Conservation (phyloP, 2,888 invertebrate species). For the Patella pellucida region DNA sequence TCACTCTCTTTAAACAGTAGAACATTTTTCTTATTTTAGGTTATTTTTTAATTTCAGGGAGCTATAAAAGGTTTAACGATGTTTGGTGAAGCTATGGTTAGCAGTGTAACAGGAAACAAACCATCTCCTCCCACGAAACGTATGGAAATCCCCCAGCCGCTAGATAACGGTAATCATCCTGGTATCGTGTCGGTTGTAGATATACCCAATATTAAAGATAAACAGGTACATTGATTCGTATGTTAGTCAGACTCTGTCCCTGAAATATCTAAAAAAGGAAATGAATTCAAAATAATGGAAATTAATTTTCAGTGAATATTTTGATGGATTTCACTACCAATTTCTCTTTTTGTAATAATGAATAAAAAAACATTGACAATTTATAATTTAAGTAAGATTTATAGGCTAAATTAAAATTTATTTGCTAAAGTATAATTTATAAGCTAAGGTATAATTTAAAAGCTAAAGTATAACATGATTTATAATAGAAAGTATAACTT, state of each 20-base stretch:
- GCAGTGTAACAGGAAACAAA: conserved; percentile 82
- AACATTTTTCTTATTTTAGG: too few relatives aligned
- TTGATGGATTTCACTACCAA: neutral
- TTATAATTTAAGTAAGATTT: too few relatives aligned
- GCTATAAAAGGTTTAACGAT: conserved; percentile 87
- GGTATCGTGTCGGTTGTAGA: conserved; percentile 92
- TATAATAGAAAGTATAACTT: too few relatives aligned
- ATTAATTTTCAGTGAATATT: neutral
- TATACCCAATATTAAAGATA: conserved; percentile 63
- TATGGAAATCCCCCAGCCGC: conserved; percentile 45
- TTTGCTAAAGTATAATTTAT: too few relatives aligned
- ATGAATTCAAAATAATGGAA: neutral
- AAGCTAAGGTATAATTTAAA: too few relatives aligned
- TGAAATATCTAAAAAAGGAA: neutral
- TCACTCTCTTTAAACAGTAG: too few relatives aligned
- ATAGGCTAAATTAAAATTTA: too few relatives aligned
- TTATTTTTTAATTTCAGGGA: conserved; percentile 72
- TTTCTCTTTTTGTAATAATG: too few relatives aligned
- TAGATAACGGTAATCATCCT: conserved; percentile 73
- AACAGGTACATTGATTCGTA: conserved; percentile 42
- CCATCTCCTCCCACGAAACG: conserved; percentile 59
- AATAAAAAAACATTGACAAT: too few relatives aligned
- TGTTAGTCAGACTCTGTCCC: neutral
- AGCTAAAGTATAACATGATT: too few relatives aligned
- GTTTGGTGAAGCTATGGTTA: conserved; percentile 91